phyloP scores from a whole-genome alignment of 2,113 vertebrate genomes.

The Phocoena phocoena region DNA sequence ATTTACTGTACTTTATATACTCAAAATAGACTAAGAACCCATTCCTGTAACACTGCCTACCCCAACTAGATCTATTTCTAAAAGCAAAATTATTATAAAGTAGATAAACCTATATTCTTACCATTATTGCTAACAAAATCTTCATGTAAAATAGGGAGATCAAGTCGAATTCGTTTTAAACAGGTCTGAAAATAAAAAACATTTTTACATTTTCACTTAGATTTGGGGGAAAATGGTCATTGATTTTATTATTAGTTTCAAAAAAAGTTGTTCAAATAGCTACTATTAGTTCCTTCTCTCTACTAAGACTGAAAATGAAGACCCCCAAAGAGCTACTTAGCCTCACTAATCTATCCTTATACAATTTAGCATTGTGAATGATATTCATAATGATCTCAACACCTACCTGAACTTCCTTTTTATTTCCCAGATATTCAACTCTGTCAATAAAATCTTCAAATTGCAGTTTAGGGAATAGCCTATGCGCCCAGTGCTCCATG shows the following conservation, averaged over 20 bases:
- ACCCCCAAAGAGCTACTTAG: background rate
- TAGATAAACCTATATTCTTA: constrained; percentile 67
- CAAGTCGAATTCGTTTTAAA: constrained; percentile 95
- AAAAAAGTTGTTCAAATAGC: constrained; percentile 12
- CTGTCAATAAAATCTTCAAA: constrained; percentile 95
- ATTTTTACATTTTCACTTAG: constrained; percentile 48
- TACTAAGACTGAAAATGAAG: constrained; percentile 45
- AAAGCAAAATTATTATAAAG: constrained; percentile 24
- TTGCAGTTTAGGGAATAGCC: constrained; percentile 93
- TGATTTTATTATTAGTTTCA: constrained; percentile 39
- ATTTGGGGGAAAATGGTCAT: background rate
- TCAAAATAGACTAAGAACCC: background rate
- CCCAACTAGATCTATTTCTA: constrained; percentile 28
- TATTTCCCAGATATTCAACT: constrained; percentile 92
- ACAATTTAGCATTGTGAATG: constrained; percentile 20
- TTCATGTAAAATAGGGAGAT: constrained; percentile 93
- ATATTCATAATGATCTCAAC: background rate
- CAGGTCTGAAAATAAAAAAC: constrained; percentile 88
- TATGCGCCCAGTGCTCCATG: constrained; percentile 99
- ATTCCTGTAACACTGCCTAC: background rate
- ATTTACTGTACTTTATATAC: background rate
- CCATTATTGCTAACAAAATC: constrained; percentile 88
- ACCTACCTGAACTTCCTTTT: constrained; percentile 96
- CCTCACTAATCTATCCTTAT: background rate
- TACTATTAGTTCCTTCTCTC: background rate